Conservation (phyloP, 2,113 vertebrate species). For the Oreochromis niloticus region DNA sequence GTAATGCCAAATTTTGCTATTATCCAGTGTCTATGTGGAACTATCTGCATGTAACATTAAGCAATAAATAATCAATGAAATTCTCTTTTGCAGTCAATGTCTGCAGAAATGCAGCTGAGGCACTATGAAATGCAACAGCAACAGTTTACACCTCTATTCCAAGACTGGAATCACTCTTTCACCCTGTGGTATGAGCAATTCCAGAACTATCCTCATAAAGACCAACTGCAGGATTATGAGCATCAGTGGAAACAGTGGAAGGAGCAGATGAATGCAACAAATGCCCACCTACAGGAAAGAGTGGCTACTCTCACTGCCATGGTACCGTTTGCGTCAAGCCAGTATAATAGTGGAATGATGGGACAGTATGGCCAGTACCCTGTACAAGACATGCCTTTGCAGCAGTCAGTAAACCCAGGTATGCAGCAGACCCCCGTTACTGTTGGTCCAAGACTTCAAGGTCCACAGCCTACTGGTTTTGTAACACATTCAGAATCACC, state of each 20-base stretch:
- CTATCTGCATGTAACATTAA: background rate
- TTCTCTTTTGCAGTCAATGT: slow-evolving; percentile 79
- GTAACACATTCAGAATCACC: slow-evolving; percentile 24
- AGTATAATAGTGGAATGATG: slow-evolving; percentile 76
- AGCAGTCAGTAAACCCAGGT: slow-evolving; percentile 55
- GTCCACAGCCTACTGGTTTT: slow-evolving; percentile 27
- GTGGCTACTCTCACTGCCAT: slow-evolving; percentile 81
- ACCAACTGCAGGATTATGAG: slow-evolving; percentile 93
- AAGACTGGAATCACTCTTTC: slow-evolving; percentile 90
- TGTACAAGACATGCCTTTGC: slow-evolving; percentile 49
- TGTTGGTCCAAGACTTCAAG: slow-evolving; percentile 24
- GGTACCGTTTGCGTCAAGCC: slow-evolving; percentile 74
- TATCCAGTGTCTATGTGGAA: background rate
- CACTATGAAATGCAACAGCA: slow-evolving; percentile 91
- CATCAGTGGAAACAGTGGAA: slow-evolving; percentile 97
- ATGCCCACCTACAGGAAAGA: slow-evolving; percentile 85
- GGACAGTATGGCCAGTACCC: slow-evolving; percentile 79
- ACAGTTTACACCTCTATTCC: slow-evolving; percentile 85
- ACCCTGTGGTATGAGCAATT: slow-evolving; percentile 92
- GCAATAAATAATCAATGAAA: background rate
- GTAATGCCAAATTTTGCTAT: background rate
- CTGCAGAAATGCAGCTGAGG: slow-evolving; percentile 85
- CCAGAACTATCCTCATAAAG: slow-evolving; percentile 92
- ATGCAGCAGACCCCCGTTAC: slow-evolving; percentile 28
- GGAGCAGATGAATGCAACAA: slow-evolving; percentile 92